Conservation (phyloP, 2,888 invertebrate species). For the Strigamia crassipes region DNA sequence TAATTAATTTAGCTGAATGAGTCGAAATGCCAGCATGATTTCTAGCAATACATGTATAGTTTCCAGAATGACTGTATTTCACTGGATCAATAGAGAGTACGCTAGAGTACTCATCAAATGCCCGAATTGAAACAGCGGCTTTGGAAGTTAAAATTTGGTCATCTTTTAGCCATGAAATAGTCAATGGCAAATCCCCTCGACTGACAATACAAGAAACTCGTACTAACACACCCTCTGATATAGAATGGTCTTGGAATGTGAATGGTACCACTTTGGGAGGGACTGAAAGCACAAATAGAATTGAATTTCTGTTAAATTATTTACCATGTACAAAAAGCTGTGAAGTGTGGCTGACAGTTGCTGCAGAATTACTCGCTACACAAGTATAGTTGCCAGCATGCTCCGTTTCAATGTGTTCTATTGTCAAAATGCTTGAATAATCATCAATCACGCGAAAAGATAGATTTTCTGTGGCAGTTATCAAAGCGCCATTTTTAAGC, state of each 20-base stretch:
- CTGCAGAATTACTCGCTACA: conserved; percentile 23
- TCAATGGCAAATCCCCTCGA: conserved; percentile 45
- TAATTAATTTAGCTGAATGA: conserved; percentile 24
- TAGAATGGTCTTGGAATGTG: conserved; percentile 33
- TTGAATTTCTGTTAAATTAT: background rate
- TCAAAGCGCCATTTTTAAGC: conserved; percentile 61
- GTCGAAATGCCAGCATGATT: conserved; percentile 24
- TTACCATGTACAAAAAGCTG: conserved; percentile 27
- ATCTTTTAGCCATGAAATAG: conserved; percentile 42
- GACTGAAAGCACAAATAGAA: conserved; percentile 23
- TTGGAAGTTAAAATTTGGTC: background rate
- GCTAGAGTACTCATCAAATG: conserved; percentile 44
- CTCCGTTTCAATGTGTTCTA: background rate
- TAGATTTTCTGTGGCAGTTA: background rate
- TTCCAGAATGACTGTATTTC: conserved; percentile 32
- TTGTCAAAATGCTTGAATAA: conserved; percentile 27
- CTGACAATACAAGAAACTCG: conserved; percentile 44
- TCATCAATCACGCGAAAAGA: background rate
- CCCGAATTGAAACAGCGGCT: background rate
- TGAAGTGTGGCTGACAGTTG: conserved; percentile 11
- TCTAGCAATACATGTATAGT: conserved; percentile 28
- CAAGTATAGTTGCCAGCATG: conserved; percentile 14
- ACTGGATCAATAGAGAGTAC: conserved; percentile 41
- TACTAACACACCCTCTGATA: conserved; percentile 39
- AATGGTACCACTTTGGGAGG: conserved; percentile 42